A percentile compares a stretch with the other conserved stretches of the same genome.
Evolutionary conservation across 1,140 invertebrate species (phyloP).

Genomic region (Listronotus oregonensis): DNA sequence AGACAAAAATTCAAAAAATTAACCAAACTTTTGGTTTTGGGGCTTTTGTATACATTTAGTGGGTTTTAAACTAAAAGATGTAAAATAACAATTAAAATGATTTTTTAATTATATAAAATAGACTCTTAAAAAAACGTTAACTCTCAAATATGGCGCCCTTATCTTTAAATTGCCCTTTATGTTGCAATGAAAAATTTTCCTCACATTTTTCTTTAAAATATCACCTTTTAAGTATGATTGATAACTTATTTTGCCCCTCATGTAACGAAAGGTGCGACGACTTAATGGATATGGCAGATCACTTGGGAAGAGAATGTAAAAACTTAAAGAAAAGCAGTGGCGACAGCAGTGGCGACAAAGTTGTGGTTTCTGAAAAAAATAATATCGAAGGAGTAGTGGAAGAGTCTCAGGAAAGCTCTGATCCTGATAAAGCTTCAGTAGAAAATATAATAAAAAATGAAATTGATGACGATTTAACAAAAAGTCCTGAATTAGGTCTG

Average conservation of each 20-base stretch:
- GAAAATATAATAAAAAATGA: not conserved
- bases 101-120: not conserved
- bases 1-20: slow-evolving; percentile 33
- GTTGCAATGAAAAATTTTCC: slow-evolving; percentile 66
- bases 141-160: slow-evolving; percentile 23
- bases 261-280: slow-evolving; percentile 67
- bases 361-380: slow-evolving; percentile 1
- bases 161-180: slow-evolving; percentile 64
- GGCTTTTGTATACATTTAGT: not conserved
- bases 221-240: slow-evolving; percentile 62
- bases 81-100: slow-evolving; percentile 5
- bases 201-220: slow-evolving; percentile 62
- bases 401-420: slow-evolving; percentile 16
- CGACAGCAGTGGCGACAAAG: too few relatives aligned
- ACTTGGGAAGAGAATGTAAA: slow-evolving; percentile 64
- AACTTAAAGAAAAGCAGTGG: slow-evolving; percentile 40
- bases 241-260: slow-evolving; percentile 65
- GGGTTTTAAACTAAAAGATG: slow-evolving; percentile 6
- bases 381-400: slow-evolving; percentile 37
- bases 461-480: too few relatives aligned
- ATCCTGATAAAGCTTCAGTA: not conserved
- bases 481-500: too few relatives aligned
- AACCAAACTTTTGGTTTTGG: slow-evolving; percentile 17
- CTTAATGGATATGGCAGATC: slow-evolving; percentile 66
- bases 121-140: not conserved